Conservation (phyloP, 2,113 vertebrate species). For the Sprattus sprattus region DNA sequence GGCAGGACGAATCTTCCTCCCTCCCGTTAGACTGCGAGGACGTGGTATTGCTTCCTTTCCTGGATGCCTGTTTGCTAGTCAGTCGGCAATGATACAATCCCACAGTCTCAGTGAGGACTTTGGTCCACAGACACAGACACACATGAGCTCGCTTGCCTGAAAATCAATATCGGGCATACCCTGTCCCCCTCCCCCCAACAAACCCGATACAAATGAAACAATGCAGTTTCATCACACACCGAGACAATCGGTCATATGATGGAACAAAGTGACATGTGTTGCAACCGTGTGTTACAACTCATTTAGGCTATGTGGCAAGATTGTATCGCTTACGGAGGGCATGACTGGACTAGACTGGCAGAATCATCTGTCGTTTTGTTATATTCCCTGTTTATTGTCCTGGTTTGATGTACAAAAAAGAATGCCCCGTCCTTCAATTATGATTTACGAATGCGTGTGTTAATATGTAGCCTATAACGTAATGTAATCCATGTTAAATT, state of each 20-base stretch:
- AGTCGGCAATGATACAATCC: constrained; percentile 38
- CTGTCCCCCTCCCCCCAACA: background rate
- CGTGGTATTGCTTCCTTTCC: background rate
- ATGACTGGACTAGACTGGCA: background rate
- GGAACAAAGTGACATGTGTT: background rate
- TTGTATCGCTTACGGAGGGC: background rate
- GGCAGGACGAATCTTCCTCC: background rate
- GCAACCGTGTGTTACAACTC: constrained; percentile 2
- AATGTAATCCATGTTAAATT: no score
- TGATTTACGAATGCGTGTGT: background rate
- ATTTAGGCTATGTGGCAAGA: background rate
- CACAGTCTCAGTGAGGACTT: constrained; percentile 4
- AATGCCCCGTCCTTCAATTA: background rate
- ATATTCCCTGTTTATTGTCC: background rate
- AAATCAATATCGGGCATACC: constrained; percentile 39
- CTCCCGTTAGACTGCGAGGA: background rate
- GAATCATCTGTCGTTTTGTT: background rate
- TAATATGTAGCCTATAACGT: background rate
- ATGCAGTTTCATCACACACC: background rate
- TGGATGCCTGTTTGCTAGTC: constrained; percentile 21
- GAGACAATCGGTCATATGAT: background rate
- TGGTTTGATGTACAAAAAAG: background rate
- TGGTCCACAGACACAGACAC: background rate
- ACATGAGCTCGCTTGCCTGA: background rate
- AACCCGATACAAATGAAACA: background rate